phyloP scores from a whole-genome alignment of 2,888 invertebrate genomes.

The Trypoxylon attenuatum region DNA sequence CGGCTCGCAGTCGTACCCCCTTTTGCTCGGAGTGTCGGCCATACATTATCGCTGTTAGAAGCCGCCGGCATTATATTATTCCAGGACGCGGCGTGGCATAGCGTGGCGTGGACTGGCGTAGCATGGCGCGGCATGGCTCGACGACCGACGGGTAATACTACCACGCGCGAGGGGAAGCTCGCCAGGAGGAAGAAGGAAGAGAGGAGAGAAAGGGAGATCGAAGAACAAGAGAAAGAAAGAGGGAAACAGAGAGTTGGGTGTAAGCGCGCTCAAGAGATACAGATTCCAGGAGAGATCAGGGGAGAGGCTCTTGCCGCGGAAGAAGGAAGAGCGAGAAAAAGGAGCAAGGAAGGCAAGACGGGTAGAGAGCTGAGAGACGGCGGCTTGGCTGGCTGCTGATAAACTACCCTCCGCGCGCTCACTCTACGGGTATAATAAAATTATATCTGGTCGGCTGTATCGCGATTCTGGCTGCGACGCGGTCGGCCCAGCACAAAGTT shows the following conservation, averaged over 20 bases:
- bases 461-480: constrained; percentile 62
- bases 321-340: neutral
- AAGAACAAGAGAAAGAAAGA: constrained; percentile 6
- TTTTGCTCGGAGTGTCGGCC: constrained; percentile 56
- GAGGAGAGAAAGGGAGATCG: constrained; percentile 5
- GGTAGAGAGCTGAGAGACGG: constrained; percentile 14
- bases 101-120: constrained; percentile 19
- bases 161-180: constrained; percentile 27
- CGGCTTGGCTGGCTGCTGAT: constrained; percentile 60
- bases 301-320: too few relatives aligned
- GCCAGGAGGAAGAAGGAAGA: constrained; percentile 1
- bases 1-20: constrained; percentile 51
- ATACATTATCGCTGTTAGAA: constrained; percentile 65
- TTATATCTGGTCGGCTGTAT: constrained; percentile 66
- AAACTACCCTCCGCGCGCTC: constrained; percentile 64
- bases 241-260: neutral
- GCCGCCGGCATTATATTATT: constrained; percentile 63
- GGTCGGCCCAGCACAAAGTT: constrained; percentile 61
- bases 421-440: constrained; percentile 68
- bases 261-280: neutral
- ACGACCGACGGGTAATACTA: too few relatives aligned
- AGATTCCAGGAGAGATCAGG: neutral
- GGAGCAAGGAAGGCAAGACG: neutral
- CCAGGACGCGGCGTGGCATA: constrained; percentile 48
- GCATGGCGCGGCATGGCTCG: constrained; percentile 22